A percentile compares a stretch with the other conserved stretches of the same genome.
phyloP scores from a whole-genome alignment of 2,888 invertebrate species.

The Eupithecia subumbrata region DNA sequence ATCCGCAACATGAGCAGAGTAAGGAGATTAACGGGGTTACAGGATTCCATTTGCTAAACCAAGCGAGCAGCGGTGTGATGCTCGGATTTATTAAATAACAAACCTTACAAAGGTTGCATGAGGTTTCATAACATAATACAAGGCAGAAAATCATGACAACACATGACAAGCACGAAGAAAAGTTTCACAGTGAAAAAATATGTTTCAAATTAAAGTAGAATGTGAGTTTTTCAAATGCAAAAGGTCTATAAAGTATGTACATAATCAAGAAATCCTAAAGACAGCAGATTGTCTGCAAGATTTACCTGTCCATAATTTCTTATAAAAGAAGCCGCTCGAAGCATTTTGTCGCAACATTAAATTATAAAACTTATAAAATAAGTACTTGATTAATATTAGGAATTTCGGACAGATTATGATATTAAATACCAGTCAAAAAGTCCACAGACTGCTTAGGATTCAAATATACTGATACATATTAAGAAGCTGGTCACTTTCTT shows the following conservation, averaged over 20 bases:
- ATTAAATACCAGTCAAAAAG: not conserved
- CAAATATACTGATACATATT: slow-evolving; percentile 45
- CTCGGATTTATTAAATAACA: slow-evolving; percentile 25
- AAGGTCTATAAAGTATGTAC: not conserved
- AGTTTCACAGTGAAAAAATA: not conserved
- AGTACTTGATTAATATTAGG: not conserved
- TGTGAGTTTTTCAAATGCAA: not conserved
- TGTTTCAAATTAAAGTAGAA: not conserved
- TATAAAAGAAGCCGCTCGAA: slow-evolving; percentile 77
- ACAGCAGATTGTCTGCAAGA: not conserved
- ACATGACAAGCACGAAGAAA: not conserved
- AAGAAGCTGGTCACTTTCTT: slow-evolving; percentile 57
- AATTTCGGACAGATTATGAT: not conserved
- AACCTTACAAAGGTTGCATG: slow-evolving; percentile 19
- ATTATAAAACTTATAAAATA: slow-evolving; percentile 27
- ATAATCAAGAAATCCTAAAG: not conserved
- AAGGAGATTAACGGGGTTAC: slow-evolving; percentile 76
- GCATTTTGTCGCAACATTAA: slow-evolving; percentile 63
- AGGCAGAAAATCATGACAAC: not conserved
- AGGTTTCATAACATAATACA: slow-evolving; percentile 8
- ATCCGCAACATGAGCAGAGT: slow-evolving; percentile 64
- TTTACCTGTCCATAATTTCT: slow-evolving; percentile 74
- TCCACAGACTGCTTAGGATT: not conserved
- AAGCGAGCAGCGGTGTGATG: slow-evolving; percentile 34
- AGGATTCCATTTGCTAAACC: slow-evolving; percentile 61